These are phyloP conservation scores for Cephus runcator DNA, from an alignment of 2,888 invertebrate species.

Conservation along the genomic window DNA sequence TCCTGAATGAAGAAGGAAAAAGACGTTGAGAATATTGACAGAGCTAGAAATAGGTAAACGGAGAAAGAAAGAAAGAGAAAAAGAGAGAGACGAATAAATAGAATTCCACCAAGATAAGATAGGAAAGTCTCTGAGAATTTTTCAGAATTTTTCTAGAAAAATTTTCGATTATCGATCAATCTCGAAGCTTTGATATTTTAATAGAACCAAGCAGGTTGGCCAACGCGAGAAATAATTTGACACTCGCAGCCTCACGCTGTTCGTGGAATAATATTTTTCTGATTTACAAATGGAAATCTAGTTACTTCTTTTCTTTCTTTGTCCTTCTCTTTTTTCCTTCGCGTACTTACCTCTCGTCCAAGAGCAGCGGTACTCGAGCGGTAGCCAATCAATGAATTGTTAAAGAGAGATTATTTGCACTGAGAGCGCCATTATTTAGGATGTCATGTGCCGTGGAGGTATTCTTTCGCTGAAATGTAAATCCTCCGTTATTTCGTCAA, in stretches of 20 bases:
- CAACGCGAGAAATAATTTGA: background rate
- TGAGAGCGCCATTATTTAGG: background rate
- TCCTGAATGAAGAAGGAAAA: background rate
- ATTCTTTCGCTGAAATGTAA: background rate
- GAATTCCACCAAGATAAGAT: background rate
- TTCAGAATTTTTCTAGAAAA: background rate
- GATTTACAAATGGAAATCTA: background rate
- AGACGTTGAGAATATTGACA: background rate
- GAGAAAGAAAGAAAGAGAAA: background rate
- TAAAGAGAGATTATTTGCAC: background rate
- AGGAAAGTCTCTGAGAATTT: background rate
- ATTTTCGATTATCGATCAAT: background rate
- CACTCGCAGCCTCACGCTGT: background rate
- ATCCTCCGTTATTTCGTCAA: background rate
- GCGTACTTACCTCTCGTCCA: background rate
- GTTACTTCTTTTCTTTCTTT: background rate
- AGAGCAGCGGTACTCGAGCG: background rate
- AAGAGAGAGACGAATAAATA: background rate
- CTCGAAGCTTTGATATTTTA: background rate
- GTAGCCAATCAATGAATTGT: background rate
- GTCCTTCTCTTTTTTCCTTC: background rate
- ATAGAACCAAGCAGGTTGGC: background rate
- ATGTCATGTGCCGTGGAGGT: background rate
- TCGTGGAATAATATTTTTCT: background rate
- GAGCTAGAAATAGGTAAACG: background rate